Conservation (phyloP, 2,797 vertebrate genomes). For the Danio kyathit region DNA sequence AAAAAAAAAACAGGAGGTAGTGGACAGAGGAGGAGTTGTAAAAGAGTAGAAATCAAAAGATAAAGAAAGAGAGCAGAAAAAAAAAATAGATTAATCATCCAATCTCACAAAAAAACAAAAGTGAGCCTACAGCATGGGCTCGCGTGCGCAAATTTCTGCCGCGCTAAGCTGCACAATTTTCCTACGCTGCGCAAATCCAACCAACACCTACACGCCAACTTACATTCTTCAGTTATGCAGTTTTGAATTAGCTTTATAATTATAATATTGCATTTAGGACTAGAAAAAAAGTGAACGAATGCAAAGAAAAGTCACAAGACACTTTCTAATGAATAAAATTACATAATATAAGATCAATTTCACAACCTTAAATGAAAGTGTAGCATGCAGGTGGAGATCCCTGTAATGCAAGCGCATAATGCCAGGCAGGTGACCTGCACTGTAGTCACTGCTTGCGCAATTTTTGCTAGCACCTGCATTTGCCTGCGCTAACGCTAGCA, state of each 20-base stretch:
- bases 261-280: too few relatives aligned
- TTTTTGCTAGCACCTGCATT: constrained; percentile 64
- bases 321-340: too few relatives aligned
- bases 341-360: not conserved
- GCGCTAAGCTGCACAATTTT: constrained; percentile 96
- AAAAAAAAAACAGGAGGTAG: too few relatives aligned
- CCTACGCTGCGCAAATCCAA: constrained; percentile 98
- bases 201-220: constrained; percentile 88
- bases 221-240: constrained; percentile 91
- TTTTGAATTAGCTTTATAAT: constrained; percentile 6
- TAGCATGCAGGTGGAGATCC: constrained; percentile 91
- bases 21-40: constrained; percentile 67
- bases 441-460: constrained; percentile 76
- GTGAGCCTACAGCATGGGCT: constrained; percentile 99
- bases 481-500: constrained; percentile 67
- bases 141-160: constrained; percentile 91
- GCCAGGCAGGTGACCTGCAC: constrained; percentile 67
- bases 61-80: constrained; percentile 78
- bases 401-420: constrained; percentile 98
- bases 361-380: constrained; percentile 94
- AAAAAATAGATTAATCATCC: constrained; percentile 85
- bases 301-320: too few relatives aligned
- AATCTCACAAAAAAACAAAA: constrained; percentile 89
- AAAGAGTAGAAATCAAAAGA: constrained; percentile 77
- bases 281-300: too few relatives aligned